phyloP scores from a whole-genome alignment of 2,113 vertebrate genomes.

The Trogon surrucura region DNA sequence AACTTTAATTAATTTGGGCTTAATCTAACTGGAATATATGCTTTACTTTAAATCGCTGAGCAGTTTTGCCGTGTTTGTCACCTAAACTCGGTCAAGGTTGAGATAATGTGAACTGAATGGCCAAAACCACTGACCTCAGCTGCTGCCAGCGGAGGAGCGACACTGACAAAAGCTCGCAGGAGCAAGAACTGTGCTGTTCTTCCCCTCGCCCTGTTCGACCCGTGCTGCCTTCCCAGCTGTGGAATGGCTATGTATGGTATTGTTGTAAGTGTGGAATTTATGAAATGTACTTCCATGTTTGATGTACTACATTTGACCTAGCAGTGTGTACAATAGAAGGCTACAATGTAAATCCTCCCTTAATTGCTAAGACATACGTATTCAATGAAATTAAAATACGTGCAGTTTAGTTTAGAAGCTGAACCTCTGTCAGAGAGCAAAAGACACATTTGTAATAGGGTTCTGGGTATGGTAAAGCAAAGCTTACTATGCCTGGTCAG shows the following conservation, averaged over 20 bases:
- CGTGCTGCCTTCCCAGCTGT: background rate
- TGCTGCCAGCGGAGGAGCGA: background rate
- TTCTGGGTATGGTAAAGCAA: background rate
- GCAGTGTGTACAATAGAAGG: slow-evolving; percentile 51
- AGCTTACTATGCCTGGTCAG: background rate
- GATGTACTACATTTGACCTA: slow-evolving; percentile 78
- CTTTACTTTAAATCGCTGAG: background rate
- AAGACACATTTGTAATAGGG: slow-evolving; percentile 14
- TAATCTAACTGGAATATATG: background rate
- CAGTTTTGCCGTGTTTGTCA: background rate
- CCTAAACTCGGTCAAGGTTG: slow-evolving; percentile 4
- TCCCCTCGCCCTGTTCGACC: background rate
- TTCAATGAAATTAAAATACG: slow-evolving; percentile 64
- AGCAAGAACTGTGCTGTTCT: background rate
- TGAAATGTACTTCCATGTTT: slow-evolving; percentile 68
- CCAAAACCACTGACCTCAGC: background rate
- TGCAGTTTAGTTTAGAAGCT: slow-evolving; percentile 47
- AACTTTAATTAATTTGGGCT: background rate
- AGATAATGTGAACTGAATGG: background rate
- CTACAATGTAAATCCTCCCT: slow-evolving; percentile 60
- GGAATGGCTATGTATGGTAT: slow-evolving; percentile 37
- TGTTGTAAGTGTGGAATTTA: slow-evolving; percentile 58
- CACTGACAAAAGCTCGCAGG: background rate
- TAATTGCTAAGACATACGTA: slow-evolving; percentile 59
- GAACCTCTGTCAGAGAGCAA: slow-evolving; percentile 12